These are phyloP conservation scores for Amblyteles armatorius DNA, from an alignment of 2,888 invertebrate genomes.

Conservation along the genomic window DNA sequence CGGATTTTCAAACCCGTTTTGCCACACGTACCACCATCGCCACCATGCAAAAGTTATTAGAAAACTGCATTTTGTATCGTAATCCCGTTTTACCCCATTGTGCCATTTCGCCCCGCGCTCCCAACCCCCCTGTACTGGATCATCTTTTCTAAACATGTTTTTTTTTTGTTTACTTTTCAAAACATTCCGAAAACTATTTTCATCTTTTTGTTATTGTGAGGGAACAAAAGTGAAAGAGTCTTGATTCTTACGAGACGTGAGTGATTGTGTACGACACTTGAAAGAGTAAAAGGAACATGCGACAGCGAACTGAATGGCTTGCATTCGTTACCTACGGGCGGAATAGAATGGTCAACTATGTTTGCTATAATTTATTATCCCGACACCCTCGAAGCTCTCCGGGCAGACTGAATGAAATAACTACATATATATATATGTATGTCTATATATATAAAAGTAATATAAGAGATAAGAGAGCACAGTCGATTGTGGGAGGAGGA, in stretches of 20 bases:
- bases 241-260: not conserved
- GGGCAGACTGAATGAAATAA: conserved; percentile 47
- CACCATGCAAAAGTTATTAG: too few species aligned
- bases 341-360: conserved; percentile 1
- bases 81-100: too few species aligned
- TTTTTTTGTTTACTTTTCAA: too few species aligned
- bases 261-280: not conserved
- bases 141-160: too few species aligned
- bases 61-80: too few species aligned
- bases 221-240: too few species aligned
- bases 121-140: too few species aligned
- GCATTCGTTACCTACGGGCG: not conserved
- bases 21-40: too few species aligned
- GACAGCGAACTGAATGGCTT: not conserved
- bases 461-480: conserved; percentile 36
- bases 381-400: not conserved
- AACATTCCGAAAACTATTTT: too few species aligned
- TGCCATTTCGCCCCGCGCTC: too few species aligned
- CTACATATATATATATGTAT: conserved; percentile 38
- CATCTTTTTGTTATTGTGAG: too few species aligned
- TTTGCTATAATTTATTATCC: conserved; percentile 5
- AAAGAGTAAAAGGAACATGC: not conserved
- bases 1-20: too few species aligned
- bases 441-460: not conserved
- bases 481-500: conserved; percentile 41